Evolutionary conservation across 2,888 invertebrate genomes (phyloP).

Genomic region (Mesorhabditis spiculigera): DNA sequence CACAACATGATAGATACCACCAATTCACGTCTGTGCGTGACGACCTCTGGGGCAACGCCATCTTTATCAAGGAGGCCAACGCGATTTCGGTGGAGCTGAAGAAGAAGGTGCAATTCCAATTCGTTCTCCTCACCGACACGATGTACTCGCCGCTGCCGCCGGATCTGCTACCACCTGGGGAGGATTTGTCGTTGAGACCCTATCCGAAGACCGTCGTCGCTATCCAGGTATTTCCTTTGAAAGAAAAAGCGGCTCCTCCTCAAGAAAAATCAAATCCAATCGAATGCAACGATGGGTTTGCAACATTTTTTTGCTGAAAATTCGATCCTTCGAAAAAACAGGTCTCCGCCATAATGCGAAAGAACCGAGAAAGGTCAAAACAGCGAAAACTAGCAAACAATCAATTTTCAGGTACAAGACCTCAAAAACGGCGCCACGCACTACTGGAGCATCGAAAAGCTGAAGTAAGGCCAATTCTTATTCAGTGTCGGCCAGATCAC

Average conservation of each 20-base stretch:
- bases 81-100: conserved; percentile 98
- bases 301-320: too few relatives aligned
- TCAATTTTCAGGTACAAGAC: conserved; percentile 68
- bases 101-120: conserved; percentile 98
- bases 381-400: too few relatives aligned
- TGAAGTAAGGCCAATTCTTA: conserved; percentile 72
- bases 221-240: conserved; percentile 73
- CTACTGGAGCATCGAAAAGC: conserved; percentile 96
- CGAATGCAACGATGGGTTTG: too few relatives aligned
- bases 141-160: conserved; percentile 74
- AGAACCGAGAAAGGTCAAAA: conserved; percentile 5
- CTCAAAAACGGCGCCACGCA: conserved; percentile 98
- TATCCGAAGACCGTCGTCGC: conserved; percentile 91
- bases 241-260: too few relatives aligned
- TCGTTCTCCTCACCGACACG: conserved; percentile 92
- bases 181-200: conserved; percentile 63
- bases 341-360: neutral
- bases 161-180: conserved; percentile 70
- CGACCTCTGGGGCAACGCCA: conserved; percentile 98
- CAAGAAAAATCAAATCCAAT: too few relatives aligned
- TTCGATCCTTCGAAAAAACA: too few relatives aligned
- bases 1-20: conserved; percentile 70
- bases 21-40: conserved; percentile 91
- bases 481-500: too few relatives aligned
- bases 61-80: conserved; percentile 98